Conservation (phyloP, 2,113 vertebrate species). For the Ochotona princeps region DNA sequence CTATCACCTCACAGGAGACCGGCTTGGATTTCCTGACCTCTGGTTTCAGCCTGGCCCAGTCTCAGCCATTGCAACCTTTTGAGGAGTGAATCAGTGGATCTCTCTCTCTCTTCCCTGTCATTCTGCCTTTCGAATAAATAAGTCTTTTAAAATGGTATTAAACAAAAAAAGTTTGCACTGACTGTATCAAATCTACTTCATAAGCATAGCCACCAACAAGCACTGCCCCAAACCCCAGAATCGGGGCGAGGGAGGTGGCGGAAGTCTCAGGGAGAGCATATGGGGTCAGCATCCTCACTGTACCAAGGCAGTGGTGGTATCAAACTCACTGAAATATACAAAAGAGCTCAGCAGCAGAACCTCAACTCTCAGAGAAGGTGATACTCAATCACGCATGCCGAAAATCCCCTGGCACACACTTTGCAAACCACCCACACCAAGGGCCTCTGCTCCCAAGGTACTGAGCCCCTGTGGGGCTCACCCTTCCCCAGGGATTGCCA, state of each 20-base stretch:
- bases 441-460: neutral
- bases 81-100: no score
- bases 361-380: neutral
- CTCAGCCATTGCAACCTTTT: no score
- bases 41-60: no score
- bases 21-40: no score
- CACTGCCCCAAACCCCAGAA: neutral
- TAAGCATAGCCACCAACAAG: neutral
- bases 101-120: no score
- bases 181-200: neutral
- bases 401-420: neutral
- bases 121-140: no score
- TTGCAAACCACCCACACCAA: neutral
- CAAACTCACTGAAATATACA: neutral
- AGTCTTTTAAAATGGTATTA: no score
- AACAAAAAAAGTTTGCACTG: neutral
- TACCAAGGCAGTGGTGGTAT: neutral
- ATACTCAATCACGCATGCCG: neutral
- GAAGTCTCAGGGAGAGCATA: neutral
- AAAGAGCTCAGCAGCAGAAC: neutral
- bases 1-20: no score
- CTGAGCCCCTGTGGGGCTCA: neutral
- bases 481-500: neutral
- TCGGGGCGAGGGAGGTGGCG: neutral
- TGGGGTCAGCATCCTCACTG: neutral